Base-by-base conservation (phyloP, 2,797 vertebrate genomes). In the Synanceia verrucosa region DNA sequence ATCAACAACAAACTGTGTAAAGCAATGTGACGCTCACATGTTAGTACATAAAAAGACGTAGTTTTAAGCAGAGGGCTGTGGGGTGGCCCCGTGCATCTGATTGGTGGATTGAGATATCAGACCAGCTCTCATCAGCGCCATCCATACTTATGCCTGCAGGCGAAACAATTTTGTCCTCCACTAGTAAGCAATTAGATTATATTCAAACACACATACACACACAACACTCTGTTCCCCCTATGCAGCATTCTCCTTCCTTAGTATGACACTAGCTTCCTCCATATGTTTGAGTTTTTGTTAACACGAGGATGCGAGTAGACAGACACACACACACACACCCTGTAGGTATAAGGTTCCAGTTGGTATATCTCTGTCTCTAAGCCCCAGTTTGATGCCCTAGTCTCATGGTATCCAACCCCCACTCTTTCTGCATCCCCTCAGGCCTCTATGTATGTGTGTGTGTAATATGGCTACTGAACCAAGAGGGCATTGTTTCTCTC, bases 401-500 rank as follows among this genome's bases (percentile, higher is more conserved):
- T 88, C 92, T 92, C 86, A 86, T 90, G 87, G 90, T 90, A 91
- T 91, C 91, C 90, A 92, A 90, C 90, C 90, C 90, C 90, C 91
- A 88, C 90, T 91, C 88, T 84, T 16, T 87, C 84, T 88, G 86
- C 89, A 90, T 89, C 75, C 87, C 91, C 89, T 69, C 80, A 81
- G 89, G 89, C 87, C 36, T 72, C 55, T 71, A 53, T 71, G 66
- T 67, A 46, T 55, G 63, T 75, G 59, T 82, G 76, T 86, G 79
- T 84, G 84, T 87, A 84, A 90, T 84, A 89, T 87, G 90, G 88
- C 88, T 90, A 89, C 83, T 90, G 85, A 92, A 91, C 86, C 92
- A 93, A 89, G 88, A 88, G 90, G 90, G 91, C 90, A 92, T 92
- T 92, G 92, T 93, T 92, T 93, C 90, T 93, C 89, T 90, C 90